Evolutionary conservation across 2,888 invertebrate genomes (phyloP).

Genomic region (Parapristionchus giblindavisi): DNA sequence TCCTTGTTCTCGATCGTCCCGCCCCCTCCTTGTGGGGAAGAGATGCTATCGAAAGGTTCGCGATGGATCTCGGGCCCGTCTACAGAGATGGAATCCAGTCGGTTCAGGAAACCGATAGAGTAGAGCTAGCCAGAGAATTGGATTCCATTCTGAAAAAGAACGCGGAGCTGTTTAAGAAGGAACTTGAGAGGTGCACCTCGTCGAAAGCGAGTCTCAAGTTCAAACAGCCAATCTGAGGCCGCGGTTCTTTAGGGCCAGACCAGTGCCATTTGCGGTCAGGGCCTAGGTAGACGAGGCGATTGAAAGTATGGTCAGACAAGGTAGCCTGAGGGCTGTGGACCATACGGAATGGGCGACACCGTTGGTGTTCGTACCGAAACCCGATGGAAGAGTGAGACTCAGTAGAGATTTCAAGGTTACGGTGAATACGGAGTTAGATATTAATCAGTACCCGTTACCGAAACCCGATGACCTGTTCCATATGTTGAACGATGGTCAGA

Average conservation of each 20-base stretch:
- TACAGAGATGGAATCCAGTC: slow-evolving; percentile 10
- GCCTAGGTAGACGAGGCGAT: slow-evolving; percentile 7
- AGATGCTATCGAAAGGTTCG: slow-evolving; percentile 32
- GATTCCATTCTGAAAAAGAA: neutral
- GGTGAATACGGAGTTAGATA: slow-evolving; percentile 40
- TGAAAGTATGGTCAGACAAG: slow-evolving; percentile 16
- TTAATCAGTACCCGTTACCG: slow-evolving; percentile 42
- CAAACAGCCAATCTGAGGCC: slow-evolving; percentile 7
- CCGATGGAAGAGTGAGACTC: slow-evolving; percentile 15
- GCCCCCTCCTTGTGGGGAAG: slow-evolving; percentile 29
- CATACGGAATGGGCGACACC: slow-evolving; percentile 28
- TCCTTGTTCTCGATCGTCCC: slow-evolving; percentile 13
- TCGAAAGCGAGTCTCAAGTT: slow-evolving; percentile 27
- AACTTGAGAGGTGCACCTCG: slow-evolving; percentile 24
- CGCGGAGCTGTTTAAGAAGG: slow-evolving; percentile 14
- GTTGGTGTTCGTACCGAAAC: slow-evolving; percentile 19
- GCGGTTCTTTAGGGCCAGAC: neutral
- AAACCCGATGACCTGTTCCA: slow-evolving; percentile 42
- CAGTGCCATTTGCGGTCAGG: slow-evolving; percentile 22
- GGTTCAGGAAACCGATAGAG: neutral
- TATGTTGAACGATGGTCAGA: slow-evolving; percentile 39
- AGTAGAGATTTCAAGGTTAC: slow-evolving; percentile 40
- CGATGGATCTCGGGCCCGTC: slow-evolving; percentile 27
- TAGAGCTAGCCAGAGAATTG: neutral
- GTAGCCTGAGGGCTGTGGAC: slow-evolving; percentile 13